phyloP scores from a whole-genome alignment of 2,113 vertebrate species.

The Eubucco bourcierii region DNA sequence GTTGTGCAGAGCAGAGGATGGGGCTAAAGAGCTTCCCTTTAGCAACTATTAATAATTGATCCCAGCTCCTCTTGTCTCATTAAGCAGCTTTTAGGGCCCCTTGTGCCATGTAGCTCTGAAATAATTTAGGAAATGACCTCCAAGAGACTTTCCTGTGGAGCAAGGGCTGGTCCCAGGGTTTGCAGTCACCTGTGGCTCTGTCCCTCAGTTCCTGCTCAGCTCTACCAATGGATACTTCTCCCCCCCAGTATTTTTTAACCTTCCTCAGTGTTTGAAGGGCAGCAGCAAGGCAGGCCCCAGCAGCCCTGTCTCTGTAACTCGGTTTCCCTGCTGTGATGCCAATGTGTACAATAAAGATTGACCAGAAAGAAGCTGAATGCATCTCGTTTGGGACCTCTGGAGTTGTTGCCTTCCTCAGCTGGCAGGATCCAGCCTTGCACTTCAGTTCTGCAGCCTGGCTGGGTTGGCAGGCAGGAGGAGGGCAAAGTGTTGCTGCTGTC shows the following conservation, averaged over 20 bases:
- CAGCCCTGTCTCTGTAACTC: not conserved
- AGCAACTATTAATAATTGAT: slow-evolving; percentile 55
- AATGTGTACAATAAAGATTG: slow-evolving; percentile 71
- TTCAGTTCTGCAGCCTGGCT: not conserved
- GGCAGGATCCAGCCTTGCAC: not conserved
- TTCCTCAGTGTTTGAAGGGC: slow-evolving; percentile 13
- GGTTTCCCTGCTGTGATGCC: slow-evolving; percentile 49
- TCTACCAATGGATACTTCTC: not conserved
- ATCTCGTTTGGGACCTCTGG: not conserved
- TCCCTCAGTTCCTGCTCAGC: not conserved
- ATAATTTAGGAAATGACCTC: slow-evolving; percentile 3
- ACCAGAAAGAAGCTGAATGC: not conserved
- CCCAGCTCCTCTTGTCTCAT: not conserved
- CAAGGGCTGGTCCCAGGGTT: not conserved
- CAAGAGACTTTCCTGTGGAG: not conserved
- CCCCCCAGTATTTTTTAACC: slow-evolving; percentile 31
- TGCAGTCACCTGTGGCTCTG: slow-evolving; percentile 28
- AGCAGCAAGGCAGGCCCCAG: not conserved
- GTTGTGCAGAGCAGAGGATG: not conserved
- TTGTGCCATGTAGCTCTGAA: not conserved
- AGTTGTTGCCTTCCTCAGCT: too few species aligned
- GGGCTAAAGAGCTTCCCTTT: slow-evolving; percentile 44
- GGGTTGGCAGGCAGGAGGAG: not conserved
- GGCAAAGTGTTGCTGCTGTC: not conserved
- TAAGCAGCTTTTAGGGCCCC: slow-evolving; percentile 31